Evolutionary conservation across 2,888 invertebrate species (phyloP).

Genomic region (Xestoiulus laeticollis): DNA sequence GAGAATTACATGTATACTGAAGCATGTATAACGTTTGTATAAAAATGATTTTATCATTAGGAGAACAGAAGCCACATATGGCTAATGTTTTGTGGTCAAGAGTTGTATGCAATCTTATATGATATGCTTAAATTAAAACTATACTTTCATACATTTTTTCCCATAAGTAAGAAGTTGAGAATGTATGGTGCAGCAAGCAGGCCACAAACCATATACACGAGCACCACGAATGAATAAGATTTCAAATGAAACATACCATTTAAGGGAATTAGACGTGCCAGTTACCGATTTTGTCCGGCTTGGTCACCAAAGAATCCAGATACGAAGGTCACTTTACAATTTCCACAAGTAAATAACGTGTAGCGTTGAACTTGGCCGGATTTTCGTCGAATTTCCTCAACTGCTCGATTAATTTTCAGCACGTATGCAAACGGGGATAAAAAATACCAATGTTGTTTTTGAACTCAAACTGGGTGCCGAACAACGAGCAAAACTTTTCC

Average conservation of each 20-base stretch:
- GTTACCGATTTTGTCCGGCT: background rate
- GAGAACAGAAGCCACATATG: no score
- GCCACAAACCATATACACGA: no score
- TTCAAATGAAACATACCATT: background rate
- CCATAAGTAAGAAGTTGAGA: no score
- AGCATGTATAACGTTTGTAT: no score
- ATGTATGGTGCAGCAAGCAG: no score
- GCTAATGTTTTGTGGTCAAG: no score
- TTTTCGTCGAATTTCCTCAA: background rate
- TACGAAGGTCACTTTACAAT: conserved; percentile 1
- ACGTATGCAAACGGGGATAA: background rate
- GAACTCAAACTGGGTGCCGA: conserved; percentile 37
- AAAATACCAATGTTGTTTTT: background rate
- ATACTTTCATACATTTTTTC: no score
- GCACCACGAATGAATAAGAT: background rate
- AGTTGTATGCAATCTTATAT: no score
- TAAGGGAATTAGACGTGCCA: background rate
- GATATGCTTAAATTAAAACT: no score
- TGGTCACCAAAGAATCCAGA: background rate
- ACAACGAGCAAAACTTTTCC: background rate
- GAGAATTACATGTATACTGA: no score
- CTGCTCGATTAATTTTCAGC: background rate
- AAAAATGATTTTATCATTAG: no score
- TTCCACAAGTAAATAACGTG: background rate
- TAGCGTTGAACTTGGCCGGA: background rate